These are phyloP conservation scores for Latrodectus elegans DNA, from an alignment of 2,888 invertebrate species.

Conservation along the genomic window DNA sequence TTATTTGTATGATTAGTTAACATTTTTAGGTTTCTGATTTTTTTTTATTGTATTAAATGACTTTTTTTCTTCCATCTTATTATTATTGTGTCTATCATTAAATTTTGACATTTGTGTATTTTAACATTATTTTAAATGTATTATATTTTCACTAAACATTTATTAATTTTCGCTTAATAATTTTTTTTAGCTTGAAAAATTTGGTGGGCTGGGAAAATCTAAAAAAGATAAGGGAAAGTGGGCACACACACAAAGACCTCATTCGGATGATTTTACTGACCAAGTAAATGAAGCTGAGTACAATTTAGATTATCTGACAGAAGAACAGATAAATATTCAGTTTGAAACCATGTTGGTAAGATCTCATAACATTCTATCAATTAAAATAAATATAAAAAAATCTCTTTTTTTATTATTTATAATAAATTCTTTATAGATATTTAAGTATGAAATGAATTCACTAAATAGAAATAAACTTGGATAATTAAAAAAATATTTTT, in stretches of 20 bases:
- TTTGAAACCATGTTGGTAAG: slow-evolving; percentile 88
- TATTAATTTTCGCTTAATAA: background rate
- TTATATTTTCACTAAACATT: background rate
- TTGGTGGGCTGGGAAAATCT: slow-evolving; percentile 65
- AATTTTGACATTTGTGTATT: background rate
- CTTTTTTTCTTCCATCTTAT: background rate
- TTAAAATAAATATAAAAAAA: background rate
- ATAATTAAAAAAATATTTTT: background rate
- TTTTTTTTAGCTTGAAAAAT: slow-evolving; percentile 53
- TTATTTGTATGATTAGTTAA: too few species aligned
- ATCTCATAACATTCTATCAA: background rate
- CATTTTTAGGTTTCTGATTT: too few species aligned
- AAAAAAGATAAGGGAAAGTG: slow-evolving; percentile 64
- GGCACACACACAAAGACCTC: slow-evolving; percentile 55
- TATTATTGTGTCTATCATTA: background rate
- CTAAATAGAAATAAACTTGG: background rate
- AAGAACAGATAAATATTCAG: slow-evolving; percentile 82
- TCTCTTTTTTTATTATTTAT: too few species aligned
- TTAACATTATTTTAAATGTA: background rate
- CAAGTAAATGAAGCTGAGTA: slow-evolving; percentile 60
- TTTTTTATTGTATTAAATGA: too few species aligned
- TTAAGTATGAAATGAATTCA: too few species aligned
- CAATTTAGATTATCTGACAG: slow-evolving; percentile 80
- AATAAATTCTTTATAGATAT: too few species aligned
- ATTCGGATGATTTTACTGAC: slow-evolving; percentile 69